Evolutionary conservation across 2,797 vertebrate species (phyloP).

Genomic region (Erpetoichthys calabaricus): DNA sequence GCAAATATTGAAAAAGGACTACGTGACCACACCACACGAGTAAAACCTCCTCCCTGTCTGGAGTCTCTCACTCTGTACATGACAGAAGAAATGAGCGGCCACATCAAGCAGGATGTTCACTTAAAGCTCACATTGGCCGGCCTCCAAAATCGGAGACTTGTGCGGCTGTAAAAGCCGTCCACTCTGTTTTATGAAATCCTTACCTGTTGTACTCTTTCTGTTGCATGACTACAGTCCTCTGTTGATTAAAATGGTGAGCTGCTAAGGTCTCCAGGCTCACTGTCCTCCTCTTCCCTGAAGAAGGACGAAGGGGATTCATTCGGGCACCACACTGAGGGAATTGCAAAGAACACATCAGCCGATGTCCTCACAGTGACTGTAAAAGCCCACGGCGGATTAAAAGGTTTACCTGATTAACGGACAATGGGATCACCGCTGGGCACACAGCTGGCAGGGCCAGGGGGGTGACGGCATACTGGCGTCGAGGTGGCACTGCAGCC

Average conservation of each 20-base stretch:
- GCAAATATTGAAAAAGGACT: no score
- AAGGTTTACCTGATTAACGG: constrained; percentile 31
- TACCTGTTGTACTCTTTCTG: constrained; percentile 42
- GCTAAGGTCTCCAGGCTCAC: constrained; percentile 45
- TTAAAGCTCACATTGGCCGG: no score
- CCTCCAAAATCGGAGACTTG: no score
- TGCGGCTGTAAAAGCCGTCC: no score
- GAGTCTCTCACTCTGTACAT: no score
- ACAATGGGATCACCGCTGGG: constrained; percentile 20
- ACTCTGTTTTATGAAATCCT: not conserved
- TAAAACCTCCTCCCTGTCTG: no score
- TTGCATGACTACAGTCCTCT: constrained; percentile 44
- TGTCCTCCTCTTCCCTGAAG: constrained; percentile 34
- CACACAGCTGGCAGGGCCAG: constrained; percentile 33
- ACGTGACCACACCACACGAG: no score
- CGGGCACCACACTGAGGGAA: constrained; percentile 32
- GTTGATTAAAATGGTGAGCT: constrained; percentile 49
- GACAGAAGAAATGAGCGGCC: no score
- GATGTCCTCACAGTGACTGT: not conserved
- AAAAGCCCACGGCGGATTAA: not conserved
- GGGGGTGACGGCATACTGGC: constrained; percentile 23
- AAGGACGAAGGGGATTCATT: constrained; percentile 46
- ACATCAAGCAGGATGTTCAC: no score
- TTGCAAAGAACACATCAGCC: not conserved
- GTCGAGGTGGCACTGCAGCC: constrained; percentile 17